These are phyloP conservation scores for Chalcosyrphus nemorum DNA, from an alignment of 2,888 invertebrate genomes.

Conservation along the genomic window DNA sequence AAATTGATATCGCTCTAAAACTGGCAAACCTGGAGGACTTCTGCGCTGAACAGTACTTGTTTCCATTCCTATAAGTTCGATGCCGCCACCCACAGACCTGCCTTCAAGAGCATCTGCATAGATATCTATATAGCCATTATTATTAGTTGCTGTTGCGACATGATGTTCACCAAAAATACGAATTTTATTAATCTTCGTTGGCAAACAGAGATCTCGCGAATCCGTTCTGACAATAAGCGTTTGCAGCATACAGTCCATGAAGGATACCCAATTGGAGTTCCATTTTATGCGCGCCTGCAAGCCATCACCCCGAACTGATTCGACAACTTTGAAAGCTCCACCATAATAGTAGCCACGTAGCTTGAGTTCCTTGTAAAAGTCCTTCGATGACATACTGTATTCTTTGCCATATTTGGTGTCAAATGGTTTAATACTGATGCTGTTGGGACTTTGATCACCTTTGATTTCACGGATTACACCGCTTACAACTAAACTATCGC, in stretches of 20 bases:
- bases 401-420: slow-evolving; percentile 80
- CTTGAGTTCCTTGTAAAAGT: slow-evolving; percentile 86
- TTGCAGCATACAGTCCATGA: slow-evolving; percentile 93
- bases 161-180: slow-evolving; percentile 86
- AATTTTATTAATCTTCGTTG: slow-evolving; percentile 87
- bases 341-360: slow-evolving; percentile 86
- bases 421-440: slow-evolving; percentile 21
- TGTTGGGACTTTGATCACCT: slow-evolving; percentile 50
- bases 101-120: slow-evolving; percentile 63
- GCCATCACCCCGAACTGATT: slow-evolving; percentile 75
- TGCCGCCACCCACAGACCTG: slow-evolving; percentile 85
- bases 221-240: slow-evolving; percentile 87
- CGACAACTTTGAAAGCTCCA: slow-evolving; percentile 74
- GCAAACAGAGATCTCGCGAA: slow-evolving; percentile 87
- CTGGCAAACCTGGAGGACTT: slow-evolving; percentile 86
- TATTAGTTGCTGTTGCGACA: slow-evolving; percentile 81
- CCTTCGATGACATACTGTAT: slow-evolving; percentile 83
- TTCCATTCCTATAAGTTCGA: slow-evolving; percentile 88
- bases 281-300: slow-evolving; percentile 82
- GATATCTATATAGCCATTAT: slow-evolving; percentile 74
- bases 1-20: slow-evolving; percentile 88
- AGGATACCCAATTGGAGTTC: slow-evolving; percentile 92
- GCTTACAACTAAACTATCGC: slow-evolving; percentile 83
- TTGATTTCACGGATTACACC: slow-evolving; percentile 77
- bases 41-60: slow-evolving; percentile 87